Evolutionary conservation across 2,113 vertebrate genomes (phyloP).

Genomic region (Thomomys bottae): DNA sequence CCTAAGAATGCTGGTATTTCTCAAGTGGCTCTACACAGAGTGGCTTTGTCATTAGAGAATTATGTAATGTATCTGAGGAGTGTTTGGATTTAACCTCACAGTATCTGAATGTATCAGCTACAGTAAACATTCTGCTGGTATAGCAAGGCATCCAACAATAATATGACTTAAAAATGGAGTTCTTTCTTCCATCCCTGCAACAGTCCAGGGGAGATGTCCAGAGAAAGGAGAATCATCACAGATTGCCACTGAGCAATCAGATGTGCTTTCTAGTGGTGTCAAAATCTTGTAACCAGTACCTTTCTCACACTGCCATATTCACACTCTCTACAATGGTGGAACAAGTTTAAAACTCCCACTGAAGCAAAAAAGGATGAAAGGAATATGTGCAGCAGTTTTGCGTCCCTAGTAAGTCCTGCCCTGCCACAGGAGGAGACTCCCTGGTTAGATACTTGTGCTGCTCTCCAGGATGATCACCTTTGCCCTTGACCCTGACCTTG

Average conservation of each 20-base stretch:
- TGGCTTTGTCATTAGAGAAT: background rate
- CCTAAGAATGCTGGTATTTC: background rate
- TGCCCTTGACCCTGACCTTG: background rate
- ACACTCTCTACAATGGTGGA: background rate
- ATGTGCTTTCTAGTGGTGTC: background rate
- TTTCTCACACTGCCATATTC: background rate
- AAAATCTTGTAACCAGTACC: background rate
- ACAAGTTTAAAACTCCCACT: background rate
- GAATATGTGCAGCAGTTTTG: background rate
- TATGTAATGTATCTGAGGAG: background rate
- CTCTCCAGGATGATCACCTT: background rate
- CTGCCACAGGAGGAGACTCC: background rate
- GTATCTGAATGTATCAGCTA: background rate
- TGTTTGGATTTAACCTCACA: background rate
- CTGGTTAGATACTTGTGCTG: background rate
- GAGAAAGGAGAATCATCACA: background rate
- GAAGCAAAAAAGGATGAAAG: background rate
- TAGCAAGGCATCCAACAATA: background rate
- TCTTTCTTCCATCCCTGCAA: background rate
- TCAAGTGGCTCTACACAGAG: background rate
- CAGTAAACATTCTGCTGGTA: background rate
- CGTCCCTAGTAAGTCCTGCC: background rate
- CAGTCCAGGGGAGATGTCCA: background rate
- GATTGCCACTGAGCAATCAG: background rate
- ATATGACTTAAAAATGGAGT: constrained; percentile 20